Conservation (phyloP, 2,797 vertebrate genomes). For the Thunnus albacares region DNA sequence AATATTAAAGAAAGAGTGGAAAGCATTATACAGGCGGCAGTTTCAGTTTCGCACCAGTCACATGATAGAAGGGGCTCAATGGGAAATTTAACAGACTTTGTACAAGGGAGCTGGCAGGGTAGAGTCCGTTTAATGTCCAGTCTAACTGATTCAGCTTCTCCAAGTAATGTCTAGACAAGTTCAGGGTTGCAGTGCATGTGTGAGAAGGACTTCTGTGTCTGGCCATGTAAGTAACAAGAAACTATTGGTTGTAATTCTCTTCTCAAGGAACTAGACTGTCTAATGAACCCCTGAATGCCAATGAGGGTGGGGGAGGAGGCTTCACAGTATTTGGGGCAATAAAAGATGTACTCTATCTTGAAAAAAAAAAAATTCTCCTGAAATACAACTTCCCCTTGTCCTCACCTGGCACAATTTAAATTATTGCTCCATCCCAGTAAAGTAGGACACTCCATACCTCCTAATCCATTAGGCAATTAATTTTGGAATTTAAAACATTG, state of each 20-base stretch:
- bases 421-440: constrained; percentile 76
- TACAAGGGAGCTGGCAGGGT: no score
- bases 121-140: no score
- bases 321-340: constrained; percentile 75
- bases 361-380: constrained; percentile 59
- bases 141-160: no score
- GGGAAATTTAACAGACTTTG: no score
- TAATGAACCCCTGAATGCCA: constrained; percentile 79
- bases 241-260: constrained; percentile 58
- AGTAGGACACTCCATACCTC: constrained; percentile 80
- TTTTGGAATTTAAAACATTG: constrained; percentile 81
- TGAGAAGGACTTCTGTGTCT: constrained; percentile 16
- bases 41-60: no score
- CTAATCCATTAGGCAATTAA: constrained; percentile 86
- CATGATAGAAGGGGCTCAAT: no score
- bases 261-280: constrained; percentile 59
- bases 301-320: constrained; percentile 61
- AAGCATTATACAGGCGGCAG: no score
- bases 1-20: no score
- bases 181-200: no score
- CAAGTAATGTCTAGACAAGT: no score
- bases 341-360: constrained; percentile 72
- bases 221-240: constrained; percentile 48
- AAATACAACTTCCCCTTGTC: constrained; percentile 83
- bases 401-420: constrained; percentile 84